Evolutionary conservation across 2,888 invertebrate genomes (phyloP), one percentile per base, ranked within the genome.

Genomic region (Pachymerium ferrugineum): DNA sequence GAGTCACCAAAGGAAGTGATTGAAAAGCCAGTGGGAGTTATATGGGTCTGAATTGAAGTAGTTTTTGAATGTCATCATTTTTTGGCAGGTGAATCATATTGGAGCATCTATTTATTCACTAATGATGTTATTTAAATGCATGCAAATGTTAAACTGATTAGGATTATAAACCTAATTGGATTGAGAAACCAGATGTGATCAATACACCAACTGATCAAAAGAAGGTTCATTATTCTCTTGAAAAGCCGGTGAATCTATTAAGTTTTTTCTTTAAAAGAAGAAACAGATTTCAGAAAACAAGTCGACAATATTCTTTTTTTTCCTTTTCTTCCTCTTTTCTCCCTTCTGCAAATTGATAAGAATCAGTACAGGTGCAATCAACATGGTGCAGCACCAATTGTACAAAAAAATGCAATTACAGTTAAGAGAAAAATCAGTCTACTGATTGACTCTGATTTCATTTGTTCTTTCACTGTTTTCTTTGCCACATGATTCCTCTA

Each of bases 301-400:
- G 62, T 62, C 2, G 12, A 62, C 12, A 25, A 10, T 28, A 14
- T 62, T 62, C 28, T 28, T 25, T 54, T 19, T 54, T 10, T 1
- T 38, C 22, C 19, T 19, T 54, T 54, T 22, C 19, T n/a, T 14
- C 54, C 3, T 14, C 10, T 10, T 62, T 62, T 62, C 28, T 14
- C 28, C 12, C 62, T 22, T n/a, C 62, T 62, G 22, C 62, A 25
- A 62, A 62, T 62, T 62, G 62, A 62, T 62, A 62, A 22, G 62
- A 62, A 62, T 62, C 62, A 62, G 62, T 62, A 62, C 62, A 62
- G 62, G 62, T 62, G 62, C 62, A 62, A 62, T 62, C 62, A 62
- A 62, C 62, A 62, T 28, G 22, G 62, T 12, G 62, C 62, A 25
- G 62, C 28, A 14, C 25, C 62, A 62, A 62, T 62, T 62, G 62